phyloP scores from a whole-genome alignment of 2,888 invertebrate genomes.

The Anagyrus pseudococci region DNA sequence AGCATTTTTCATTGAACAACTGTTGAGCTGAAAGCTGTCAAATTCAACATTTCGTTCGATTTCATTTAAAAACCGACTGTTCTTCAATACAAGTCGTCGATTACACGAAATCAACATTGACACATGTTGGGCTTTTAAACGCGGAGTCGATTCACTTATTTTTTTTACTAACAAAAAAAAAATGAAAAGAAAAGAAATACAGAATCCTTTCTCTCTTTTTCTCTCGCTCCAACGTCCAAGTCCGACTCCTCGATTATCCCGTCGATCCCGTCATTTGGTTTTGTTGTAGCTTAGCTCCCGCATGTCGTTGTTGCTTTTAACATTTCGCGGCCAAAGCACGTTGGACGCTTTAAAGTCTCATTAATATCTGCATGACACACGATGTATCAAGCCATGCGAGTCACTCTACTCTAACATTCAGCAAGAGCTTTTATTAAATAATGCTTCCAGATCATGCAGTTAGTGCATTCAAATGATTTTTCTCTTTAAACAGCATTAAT shows the following conservation, averaged over 20 bases:
- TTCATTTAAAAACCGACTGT: not conserved
- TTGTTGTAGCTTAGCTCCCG: constrained; percentile 34
- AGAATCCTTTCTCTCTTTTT: constrained; percentile 29
- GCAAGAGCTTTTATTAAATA: too few relatives aligned
- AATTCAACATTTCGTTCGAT: too few relatives aligned
- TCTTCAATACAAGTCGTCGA: constrained; percentile 21
- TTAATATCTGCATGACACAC: constrained; percentile 30
- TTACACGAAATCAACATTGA: constrained; percentile 8
- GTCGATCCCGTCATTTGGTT: constrained; percentile 39
- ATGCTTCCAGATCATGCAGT: too few relatives aligned
- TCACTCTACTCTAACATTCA: constrained; percentile 30
- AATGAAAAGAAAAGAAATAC: too few relatives aligned
- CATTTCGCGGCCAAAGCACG: constrained; percentile 33
- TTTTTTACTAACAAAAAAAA: too few relatives aligned
- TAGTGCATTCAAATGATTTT: too few relatives aligned
- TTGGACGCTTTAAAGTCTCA: constrained; percentile 24
- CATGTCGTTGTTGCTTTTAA: constrained; percentile 36
- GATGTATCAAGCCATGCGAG: constrained; percentile 36
- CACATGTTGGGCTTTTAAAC: constrained; percentile 36
- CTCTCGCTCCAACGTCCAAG: constrained; percentile 18
- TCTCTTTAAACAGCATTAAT: too few relatives aligned
- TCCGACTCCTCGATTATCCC: constrained; percentile 21
- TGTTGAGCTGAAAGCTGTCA: too few relatives aligned
- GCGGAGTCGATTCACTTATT: constrained; percentile 55
- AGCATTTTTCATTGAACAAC: too few relatives aligned